phyloP scores from a whole-genome alignment of 2,888 invertebrate species.

The Melanchra persicariae region DNA sequence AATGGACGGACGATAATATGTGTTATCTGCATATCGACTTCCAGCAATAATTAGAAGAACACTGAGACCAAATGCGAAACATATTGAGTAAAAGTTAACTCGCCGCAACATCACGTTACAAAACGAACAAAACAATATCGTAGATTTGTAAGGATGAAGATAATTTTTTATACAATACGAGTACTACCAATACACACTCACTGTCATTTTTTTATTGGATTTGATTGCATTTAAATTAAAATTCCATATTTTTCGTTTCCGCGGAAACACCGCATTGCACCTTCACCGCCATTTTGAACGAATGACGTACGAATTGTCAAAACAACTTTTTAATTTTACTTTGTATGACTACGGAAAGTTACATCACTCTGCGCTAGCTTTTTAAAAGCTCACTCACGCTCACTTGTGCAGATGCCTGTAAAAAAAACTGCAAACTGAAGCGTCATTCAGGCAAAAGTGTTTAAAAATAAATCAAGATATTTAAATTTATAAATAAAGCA shows the following conservation, averaged over 20 bases:
- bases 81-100: constrained; percentile 89
- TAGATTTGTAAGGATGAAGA: constrained; percentile 71
- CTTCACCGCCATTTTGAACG: constrained; percentile 84
- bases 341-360: constrained; percentile 48
- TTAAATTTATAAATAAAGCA: background rate
- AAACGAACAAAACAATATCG: constrained; percentile 73
- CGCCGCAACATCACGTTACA: constrained; percentile 88
- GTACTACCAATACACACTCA: constrained; percentile 81
- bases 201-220: constrained; percentile 82
- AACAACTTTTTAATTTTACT: constrained; percentile 57
- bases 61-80: constrained; percentile 89
- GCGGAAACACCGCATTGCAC: constrained; percentile 91
- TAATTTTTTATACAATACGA: constrained; percentile 74
- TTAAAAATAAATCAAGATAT: background rate
- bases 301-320: constrained; percentile 71
- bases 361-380: constrained; percentile 43
- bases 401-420: background rate
- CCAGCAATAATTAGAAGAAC: constrained; percentile 89
- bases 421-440: background rate
- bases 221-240: constrained; percentile 83
- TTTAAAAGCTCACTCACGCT: constrained; percentile 13
- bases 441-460: background rate
- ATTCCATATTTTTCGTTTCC: constrained; percentile 85
- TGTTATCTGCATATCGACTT: constrained; percentile 90
- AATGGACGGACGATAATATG: constrained; percentile 85